Conservation (phyloP, 2,797 vertebrate genomes). For the Micropoecilia bifurca region DNA sequence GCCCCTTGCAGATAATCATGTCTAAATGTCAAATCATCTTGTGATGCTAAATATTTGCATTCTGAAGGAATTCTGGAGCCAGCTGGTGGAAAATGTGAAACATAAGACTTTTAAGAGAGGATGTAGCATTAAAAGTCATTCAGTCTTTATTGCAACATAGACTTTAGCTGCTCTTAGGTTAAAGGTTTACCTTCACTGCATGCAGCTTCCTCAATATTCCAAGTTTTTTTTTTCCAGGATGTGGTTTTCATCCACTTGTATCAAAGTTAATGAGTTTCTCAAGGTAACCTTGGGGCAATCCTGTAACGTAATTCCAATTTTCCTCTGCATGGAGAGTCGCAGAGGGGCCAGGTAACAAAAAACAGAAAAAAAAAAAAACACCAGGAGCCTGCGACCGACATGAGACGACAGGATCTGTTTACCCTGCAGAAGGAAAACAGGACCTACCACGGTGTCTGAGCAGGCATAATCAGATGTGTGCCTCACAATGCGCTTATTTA, state of each 20-base stretch:
- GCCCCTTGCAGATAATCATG: conserved; percentile 1
- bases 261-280: conserved; percentile 5
- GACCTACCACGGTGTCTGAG: conserved; percentile 42
- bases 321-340: conserved; percentile 49
- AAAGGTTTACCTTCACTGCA: background rate
- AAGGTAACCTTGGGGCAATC: conserved; percentile 26
- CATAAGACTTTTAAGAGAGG: background rate
- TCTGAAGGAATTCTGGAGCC: background rate
- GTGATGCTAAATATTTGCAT: background rate
- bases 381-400: conserved; percentile 37
- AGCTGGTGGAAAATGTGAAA: background rate
- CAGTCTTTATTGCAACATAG: background rate
- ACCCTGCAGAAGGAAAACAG: conserved; percentile 48
- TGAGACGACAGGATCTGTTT: conserved; percentile 57
- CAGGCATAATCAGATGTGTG: background rate
- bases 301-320: conserved; percentile 54
- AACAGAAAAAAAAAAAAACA: background rate
- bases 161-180: background rate
- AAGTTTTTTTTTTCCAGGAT: background rate
- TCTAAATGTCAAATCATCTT: conserved; percentile 1
- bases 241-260: background rate
- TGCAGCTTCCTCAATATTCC: background rate
- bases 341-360: conserved; percentile 69
- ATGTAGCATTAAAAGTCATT: background rate
- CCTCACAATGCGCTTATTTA: conserved; percentile 18